Conservation (phyloP, 2,113 vertebrate genomes). For the Fregetta grallaria region DNA sequence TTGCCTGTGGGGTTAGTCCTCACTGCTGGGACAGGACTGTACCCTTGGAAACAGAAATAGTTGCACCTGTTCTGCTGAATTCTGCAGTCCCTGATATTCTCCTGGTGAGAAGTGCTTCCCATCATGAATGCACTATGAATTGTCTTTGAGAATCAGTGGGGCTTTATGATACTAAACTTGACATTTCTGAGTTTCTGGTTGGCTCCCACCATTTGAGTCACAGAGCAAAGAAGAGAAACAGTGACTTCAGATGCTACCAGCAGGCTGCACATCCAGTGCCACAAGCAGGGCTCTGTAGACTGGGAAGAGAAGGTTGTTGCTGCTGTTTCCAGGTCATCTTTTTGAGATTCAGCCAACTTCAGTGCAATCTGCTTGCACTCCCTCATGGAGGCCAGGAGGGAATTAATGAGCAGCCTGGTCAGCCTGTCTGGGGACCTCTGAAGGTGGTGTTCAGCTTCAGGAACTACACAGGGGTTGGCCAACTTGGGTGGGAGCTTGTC, state of each 20-base stretch:
- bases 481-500: neutral
- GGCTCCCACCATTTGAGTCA: neutral
- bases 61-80: neutral
- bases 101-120: neutral
- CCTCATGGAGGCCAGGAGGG: neutral
- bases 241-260: neutral
- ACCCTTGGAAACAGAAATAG: neutral
- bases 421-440: neutral
- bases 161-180: neutral
- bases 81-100: neutral
- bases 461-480: neutral
- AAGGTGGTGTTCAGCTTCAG: neutral
- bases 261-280: neutral
- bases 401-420: neutral
- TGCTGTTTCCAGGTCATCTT: neutral
- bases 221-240: neutral
- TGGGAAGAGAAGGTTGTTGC: neutral
- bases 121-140: neutral
- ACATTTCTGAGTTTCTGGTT: neutral
- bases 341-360: neutral
- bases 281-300: neutral
- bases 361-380: neutral
- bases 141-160: neutral
- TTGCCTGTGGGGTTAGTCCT: neutral
- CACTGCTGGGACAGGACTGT: neutral